Conservation (phyloP, 2,113 vertebrate genomes). For the Thryonomys swinderianus region DNA sequence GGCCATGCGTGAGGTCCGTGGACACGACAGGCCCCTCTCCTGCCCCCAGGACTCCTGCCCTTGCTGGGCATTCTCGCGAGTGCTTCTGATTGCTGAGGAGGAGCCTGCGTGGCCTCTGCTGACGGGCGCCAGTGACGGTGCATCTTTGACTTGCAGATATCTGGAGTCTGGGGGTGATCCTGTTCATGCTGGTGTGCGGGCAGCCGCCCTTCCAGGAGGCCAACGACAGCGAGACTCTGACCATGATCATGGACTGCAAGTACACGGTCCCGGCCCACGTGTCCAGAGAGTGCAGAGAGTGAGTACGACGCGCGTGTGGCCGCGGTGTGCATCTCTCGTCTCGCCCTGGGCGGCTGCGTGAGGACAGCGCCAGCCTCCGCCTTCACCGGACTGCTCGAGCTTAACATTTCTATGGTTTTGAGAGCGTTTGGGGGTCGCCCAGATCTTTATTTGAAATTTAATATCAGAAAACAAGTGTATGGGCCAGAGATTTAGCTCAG, state of each 20-base stretch:
- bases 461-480: background rate
- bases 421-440: background rate
- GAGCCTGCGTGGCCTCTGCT: background rate
- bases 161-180: slow-evolving; percentile 98
- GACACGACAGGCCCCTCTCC: background rate
- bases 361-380: background rate
- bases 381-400: background rate
- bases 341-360: background rate
- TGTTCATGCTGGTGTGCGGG: slow-evolving; percentile 99
- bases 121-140: background rate
- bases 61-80: background rate
- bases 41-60: background rate
- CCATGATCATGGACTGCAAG: slow-evolving; percentile 99
- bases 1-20: background rate
- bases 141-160: slow-evolving; percentile 90
- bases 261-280: slow-evolving; percentile 96
- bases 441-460: slow-evolving; percentile 20
- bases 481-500: no score
- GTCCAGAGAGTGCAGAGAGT: slow-evolving; percentile 97
- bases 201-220: slow-evolving; percentile 99
- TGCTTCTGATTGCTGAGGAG: background rate
- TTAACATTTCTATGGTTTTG: background rate
- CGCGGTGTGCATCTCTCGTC: background rate
- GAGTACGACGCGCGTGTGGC: slow-evolving; percentile 81
- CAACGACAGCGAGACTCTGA: slow-evolving; percentile 98